Evolutionary conservation across 2,888 invertebrate species (phyloP).

Genomic region (Leptodirus hochenwartii): DNA sequence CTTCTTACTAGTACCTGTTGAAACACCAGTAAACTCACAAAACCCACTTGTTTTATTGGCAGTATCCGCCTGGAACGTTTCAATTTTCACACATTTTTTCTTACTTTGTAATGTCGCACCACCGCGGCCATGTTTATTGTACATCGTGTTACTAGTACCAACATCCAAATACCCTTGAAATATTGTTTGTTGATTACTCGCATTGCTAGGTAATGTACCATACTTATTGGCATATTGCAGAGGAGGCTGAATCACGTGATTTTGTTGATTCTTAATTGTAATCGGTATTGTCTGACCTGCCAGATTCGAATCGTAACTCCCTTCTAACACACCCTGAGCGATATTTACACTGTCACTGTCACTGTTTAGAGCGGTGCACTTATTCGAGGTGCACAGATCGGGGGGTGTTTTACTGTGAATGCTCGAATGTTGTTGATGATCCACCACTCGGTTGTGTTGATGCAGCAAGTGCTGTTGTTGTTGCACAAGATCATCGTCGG

Average conservation of each 20-base stretch:
- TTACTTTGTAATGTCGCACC: constrained; percentile 24
- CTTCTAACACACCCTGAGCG: constrained; percentile 17
- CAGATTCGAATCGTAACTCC: constrained; percentile 13
- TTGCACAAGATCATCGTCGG: constrained; percentile 9
- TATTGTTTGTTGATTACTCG: constrained; percentile 25
- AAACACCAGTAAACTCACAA: constrained; percentile 20
- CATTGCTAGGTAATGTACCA: constrained; percentile 23
- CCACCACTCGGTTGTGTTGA: too few species aligned
- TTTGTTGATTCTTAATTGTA: constrained; percentile 25
- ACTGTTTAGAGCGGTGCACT: constrained; percentile 21
- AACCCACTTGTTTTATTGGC: constrained; percentile 21
- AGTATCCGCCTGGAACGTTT: constrained; percentile 25
- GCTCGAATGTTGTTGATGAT: too few species aligned
- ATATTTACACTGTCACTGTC: constrained; percentile 16
- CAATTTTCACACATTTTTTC: constrained; percentile 27
- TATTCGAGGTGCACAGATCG: constrained; percentile 29
- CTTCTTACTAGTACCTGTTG: too few species aligned
- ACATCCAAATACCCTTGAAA: constrained; percentile 25
- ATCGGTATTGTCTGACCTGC: constrained; percentile 30
- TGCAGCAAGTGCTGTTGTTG: constrained; percentile 8
- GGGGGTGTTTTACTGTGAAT: constrained; percentile 29
- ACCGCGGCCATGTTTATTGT: constrained; percentile 13
- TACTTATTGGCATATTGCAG: constrained; percentile 18
- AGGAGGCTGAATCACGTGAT: constrained; percentile 15
- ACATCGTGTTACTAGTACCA: constrained; percentile 25